These are phyloP conservation scores for Pollenia labialis DNA, from an alignment of 2,888 invertebrate genomes.

Conservation along the genomic window DNA sequence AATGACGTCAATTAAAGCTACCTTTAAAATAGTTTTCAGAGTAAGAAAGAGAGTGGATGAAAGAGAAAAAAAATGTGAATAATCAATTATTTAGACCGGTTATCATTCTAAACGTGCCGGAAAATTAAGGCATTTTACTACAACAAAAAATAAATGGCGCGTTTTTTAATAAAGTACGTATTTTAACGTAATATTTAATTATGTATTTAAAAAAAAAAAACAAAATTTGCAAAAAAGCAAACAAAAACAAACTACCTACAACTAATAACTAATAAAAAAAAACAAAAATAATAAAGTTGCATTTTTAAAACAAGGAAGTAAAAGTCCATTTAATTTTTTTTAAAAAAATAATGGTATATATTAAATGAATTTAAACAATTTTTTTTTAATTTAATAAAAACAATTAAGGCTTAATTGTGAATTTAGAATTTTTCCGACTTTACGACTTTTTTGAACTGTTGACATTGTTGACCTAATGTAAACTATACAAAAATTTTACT, in stretches of 20 bases:
- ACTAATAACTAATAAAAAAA: constrained; percentile 11
- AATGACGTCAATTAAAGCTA: constrained; percentile 5
- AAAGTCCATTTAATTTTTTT: constrained; percentile 3
- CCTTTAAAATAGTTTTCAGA: not conserved
- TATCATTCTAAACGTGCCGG: constrained; percentile 43
- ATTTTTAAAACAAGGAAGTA: not conserved
- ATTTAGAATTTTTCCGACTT: no score
- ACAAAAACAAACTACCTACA: not conserved
- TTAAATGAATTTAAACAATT: no score
- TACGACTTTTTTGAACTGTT: not conserved
- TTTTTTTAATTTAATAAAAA: no score
- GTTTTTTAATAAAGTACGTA: constrained; percentile 3
- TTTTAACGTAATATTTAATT: not conserved
- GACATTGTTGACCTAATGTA: not conserved
- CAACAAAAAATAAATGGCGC: constrained; percentile 35
- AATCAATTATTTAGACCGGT: constrained; percentile 2
- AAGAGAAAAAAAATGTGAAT: not conserved
- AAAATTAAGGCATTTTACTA: constrained; percentile 11
- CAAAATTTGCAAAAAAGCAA: constrained; percentile 13
- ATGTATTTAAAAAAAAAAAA: not conserved
- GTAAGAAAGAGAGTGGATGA: not conserved
- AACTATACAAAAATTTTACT: not conserved
- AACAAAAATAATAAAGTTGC: not conserved
- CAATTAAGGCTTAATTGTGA: no score
- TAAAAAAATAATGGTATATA: no score